A percentile compares a stretch with the other conserved stretches of the same genome.
Evolutionary conservation across 1,140 invertebrate genomes (phyloP).

Genomic region (Euwallacea similis): DNA sequence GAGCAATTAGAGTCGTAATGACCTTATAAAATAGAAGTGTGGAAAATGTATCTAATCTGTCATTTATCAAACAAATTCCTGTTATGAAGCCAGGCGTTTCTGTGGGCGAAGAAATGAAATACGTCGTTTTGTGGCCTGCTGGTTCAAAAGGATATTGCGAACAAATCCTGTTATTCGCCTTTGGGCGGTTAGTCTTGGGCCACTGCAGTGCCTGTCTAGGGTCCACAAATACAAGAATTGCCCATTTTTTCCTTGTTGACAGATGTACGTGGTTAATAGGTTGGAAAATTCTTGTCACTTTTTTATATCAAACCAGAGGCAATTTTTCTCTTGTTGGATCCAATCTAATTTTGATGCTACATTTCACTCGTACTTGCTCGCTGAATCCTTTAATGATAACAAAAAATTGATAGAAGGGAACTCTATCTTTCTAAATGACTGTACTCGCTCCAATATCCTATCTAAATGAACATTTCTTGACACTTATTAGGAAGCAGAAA

Average conservation of each 20-base stretch:
- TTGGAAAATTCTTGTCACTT: constrained; percentile 51
- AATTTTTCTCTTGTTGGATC: constrained; percentile 43
- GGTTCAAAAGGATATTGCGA: constrained; percentile 25
- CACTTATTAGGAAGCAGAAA: constrained; percentile 28
- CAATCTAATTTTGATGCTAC: constrained; percentile 44
- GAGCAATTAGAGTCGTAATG: constrained; percentile 27
- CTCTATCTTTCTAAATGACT: no score
- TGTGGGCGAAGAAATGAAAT: constrained; percentile 47
- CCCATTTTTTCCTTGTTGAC: constrained; percentile 48
- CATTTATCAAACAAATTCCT: constrained; percentile 44
- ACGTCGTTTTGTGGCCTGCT: constrained; percentile 40
- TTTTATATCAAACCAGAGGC: constrained; percentile 39
- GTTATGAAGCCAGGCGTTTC: constrained; percentile 42
- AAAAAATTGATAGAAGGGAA: constrained; percentile 5
- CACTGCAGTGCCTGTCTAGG: constrained; percentile 46
- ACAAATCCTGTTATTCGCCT: constrained; percentile 10
- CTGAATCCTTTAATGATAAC: constrained; percentile 16
- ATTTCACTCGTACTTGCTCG: constrained; percentile 30
- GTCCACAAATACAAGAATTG: constrained; percentile 49
- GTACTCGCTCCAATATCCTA: constrained; percentile 22
- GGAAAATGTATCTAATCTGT: constrained; percentile 41
- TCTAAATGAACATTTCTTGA: constrained; percentile 18
- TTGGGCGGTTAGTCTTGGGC: constrained; percentile 26
- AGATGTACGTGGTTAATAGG: constrained; percentile 51
- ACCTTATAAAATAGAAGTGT: constrained; percentile 31